Percentiles rank a stretch among this genome's conserved stretches.
Conservation (phyloP, 2,113 vertebrate genomes). For the Oplegnathus fasciatus region DNA sequence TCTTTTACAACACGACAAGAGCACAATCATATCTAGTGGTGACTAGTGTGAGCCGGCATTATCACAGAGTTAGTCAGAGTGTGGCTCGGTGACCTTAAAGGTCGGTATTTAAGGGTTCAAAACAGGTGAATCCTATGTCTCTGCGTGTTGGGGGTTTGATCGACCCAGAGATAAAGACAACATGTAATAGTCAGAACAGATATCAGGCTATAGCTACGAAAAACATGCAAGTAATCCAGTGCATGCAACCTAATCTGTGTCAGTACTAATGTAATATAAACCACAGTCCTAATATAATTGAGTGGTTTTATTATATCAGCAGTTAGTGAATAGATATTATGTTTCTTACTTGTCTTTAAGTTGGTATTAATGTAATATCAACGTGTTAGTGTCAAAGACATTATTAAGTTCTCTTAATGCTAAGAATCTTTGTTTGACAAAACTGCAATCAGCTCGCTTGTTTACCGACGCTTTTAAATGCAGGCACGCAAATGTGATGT, state of each 20-base stretch:
- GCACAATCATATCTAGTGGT: conserved; percentile 49
- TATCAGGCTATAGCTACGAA: not conserved
- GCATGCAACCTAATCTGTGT: not conserved
- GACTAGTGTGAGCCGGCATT: conserved; percentile 21
- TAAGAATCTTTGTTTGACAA: not conserved
- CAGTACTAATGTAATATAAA: conserved; percentile 3
- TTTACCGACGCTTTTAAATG: not conserved
- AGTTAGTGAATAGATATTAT: not conserved
- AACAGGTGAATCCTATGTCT: conserved; percentile 24
- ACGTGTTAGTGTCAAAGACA: not conserved
- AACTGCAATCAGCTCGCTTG: not conserved
- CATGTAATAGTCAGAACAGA: not conserved
- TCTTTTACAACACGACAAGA: conserved; percentile 40
- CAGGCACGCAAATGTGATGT: not conserved
- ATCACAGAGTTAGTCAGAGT: conserved; percentile 39
- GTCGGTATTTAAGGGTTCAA: conserved; percentile 29
- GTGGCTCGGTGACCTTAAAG: not conserved
- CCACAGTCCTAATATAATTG: not conserved
- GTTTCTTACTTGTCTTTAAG: not conserved
- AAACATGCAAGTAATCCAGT: not conserved
- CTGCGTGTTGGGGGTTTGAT: not conserved
- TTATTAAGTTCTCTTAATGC: not conserved
- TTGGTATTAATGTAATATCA: not conserved
- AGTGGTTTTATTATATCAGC: not conserved
- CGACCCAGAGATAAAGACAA: not conserved